Conservation (phyloP, 2,113 vertebrate genomes). For the Caranx ignobilis region DNA sequence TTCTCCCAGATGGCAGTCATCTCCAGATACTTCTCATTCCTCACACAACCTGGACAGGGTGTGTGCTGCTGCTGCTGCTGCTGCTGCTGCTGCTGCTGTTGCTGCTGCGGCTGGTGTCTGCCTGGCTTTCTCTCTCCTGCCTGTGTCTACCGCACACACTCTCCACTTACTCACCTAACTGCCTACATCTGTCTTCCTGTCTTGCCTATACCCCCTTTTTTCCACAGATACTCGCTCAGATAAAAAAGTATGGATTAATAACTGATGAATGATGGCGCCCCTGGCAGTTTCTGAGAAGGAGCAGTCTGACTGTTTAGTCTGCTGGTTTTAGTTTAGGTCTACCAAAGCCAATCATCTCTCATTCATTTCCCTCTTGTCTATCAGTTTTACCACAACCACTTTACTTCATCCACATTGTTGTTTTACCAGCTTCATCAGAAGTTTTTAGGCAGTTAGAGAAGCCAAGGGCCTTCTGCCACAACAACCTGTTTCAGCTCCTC, state of each 20-base stretch:
- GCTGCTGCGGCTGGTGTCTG: slow-evolving; percentile 62
- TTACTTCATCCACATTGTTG: slow-evolving; percentile 30
- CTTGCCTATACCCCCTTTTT: slow-evolving; percentile 53
- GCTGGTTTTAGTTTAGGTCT: slow-evolving; percentile 64
- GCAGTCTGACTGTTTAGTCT: slow-evolving; percentile 72
- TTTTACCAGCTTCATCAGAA: slow-evolving; percentile 24
- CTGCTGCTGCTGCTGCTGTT: slow-evolving; percentile 56
- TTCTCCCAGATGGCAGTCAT: slow-evolving; percentile 84
- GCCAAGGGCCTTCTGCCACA: slow-evolving; percentile 44
- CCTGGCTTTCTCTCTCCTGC: slow-evolving; percentile 50
- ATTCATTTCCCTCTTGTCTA: slow-evolving; percentile 56
- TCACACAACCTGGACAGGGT: slow-evolving; percentile 81
- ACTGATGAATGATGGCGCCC: slow-evolving; percentile 66
- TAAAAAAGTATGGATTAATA: slow-evolving; percentile 75
- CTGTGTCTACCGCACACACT: slow-evolving; percentile 55
- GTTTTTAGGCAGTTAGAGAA: slow-evolving; percentile 26
- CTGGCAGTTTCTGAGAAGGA: slow-evolving; percentile 58
- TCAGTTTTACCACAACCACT: slow-evolving; percentile 50
- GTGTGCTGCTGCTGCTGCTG: slow-evolving; percentile 67
- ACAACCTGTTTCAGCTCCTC: slow-evolving; percentile 67
- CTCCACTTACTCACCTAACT: slow-evolving; percentile 67
- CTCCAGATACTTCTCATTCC: slow-evolving; percentile 84
- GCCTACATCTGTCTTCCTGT: slow-evolving; percentile 73
- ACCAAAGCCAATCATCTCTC: slow-evolving; percentile 49
- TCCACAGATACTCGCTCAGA: slow-evolving; percentile 67